These are phyloP conservation scores for Chelonus formosanus DNA, from an alignment of 2,888 invertebrate species.

Conservation along the genomic window DNA sequence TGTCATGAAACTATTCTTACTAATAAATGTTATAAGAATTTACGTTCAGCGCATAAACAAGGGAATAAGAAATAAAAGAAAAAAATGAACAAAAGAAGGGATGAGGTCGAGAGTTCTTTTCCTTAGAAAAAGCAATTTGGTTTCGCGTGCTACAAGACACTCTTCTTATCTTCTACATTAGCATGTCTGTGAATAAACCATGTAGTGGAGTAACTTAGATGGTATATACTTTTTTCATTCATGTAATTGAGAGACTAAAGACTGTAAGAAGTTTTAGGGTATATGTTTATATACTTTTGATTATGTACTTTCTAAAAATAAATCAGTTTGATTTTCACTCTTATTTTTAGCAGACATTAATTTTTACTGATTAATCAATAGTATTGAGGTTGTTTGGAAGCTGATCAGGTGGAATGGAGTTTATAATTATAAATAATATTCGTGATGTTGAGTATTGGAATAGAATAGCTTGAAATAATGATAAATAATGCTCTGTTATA, in stretches of 20 bases:
- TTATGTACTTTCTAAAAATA: no score
- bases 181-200: conserved; percentile 22
- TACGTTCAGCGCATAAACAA: neutral
- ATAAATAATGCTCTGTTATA: no score
- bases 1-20: neutral
- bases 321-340: no score
- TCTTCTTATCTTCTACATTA: conserved; percentile 12
- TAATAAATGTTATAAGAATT: neutral
- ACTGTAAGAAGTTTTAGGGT: conserved; percentile 1
- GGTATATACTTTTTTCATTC: conserved; percentile 24
- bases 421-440: no score
- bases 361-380: no score
- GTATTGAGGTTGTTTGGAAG: no score
- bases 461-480: no score
- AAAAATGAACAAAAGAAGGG: conserved; percentile 25
- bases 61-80: conserved; percentile 13
- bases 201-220: conserved; percentile 5
- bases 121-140: conserved; percentile 18
- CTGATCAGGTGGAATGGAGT: no score
- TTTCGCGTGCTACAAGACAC: conserved; percentile 17
- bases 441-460: no score
- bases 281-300: neutral
- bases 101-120: conserved; percentile 27
- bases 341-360: no score
- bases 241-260: neutral